Conservation (phyloP, 2,888 invertebrate species). For the Didymodactylos carnosus region DNA sequence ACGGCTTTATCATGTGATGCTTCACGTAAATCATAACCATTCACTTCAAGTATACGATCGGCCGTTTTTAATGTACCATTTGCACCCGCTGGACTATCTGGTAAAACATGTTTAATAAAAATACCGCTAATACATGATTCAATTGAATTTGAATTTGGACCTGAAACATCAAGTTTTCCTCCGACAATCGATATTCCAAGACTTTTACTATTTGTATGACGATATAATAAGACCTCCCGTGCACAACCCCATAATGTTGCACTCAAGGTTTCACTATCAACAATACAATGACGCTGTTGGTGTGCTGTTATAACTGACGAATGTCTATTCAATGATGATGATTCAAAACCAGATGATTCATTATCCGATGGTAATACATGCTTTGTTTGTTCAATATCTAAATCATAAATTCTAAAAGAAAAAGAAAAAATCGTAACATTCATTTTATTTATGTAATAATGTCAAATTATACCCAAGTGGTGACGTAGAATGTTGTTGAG, state of each 20-base stretch:
- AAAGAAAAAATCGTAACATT: background rate
- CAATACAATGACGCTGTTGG: too few species aligned
- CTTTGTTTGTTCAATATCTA: background rate
- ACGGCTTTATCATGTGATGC: constrained; percentile 84
- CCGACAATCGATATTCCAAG: constrained; percentile 92
- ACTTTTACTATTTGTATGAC: constrained; percentile 35
- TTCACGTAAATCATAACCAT: constrained; percentile 65
- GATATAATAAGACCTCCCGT: background rate
- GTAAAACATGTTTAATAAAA: constrained; percentile 85
- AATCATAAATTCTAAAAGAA: background rate
- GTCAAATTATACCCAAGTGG: background rate
- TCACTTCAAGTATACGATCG: constrained; percentile 62
- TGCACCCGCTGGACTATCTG: constrained; percentile 73
- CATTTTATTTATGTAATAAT: background rate
- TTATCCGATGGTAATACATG: too few species aligned
- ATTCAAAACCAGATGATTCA: too few species aligned
- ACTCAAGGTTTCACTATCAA: background rate
- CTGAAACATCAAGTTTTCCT: constrained; percentile 50
- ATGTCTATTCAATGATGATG: too few species aligned
- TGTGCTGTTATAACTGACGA: too few species aligned
- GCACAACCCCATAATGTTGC: constrained; percentile 6
- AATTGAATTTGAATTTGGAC: background rate
- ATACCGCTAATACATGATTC: constrained; percentile 49
- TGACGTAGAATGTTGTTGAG: constrained; percentile 29
- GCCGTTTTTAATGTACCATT: constrained; percentile 60